Evolutionary conservation across 2,888 invertebrate species (phyloP).

Genomic region (Trimorus sp.): DNA sequence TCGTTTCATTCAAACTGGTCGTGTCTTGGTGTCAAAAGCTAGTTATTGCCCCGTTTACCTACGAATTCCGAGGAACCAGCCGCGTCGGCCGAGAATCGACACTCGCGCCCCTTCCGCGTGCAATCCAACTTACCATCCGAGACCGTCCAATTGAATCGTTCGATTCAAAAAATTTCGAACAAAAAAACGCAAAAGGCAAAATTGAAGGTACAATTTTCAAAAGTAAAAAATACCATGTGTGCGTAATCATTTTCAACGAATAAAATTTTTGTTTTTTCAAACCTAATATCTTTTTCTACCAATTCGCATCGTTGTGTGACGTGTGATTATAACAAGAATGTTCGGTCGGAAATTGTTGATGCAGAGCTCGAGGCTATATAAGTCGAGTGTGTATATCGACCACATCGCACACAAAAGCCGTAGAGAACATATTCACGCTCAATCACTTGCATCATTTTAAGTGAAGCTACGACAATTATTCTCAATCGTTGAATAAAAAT

Average conservation of each 20-base stretch:
- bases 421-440: constrained; percentile 60
- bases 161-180: background rate
- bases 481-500: constrained; percentile 57
- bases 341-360: constrained; percentile 59
- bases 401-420: constrained; percentile 47
- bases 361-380: constrained; percentile 51
- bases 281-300: constrained; percentile 8
- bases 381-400: constrained; percentile 52
- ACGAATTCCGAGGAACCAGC: constrained; percentile 16
- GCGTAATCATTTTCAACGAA: no score
- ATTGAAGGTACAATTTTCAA: background rate
- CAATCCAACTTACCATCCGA: constrained; percentile 53
- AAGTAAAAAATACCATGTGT: background rate
- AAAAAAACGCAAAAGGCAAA: background rate
- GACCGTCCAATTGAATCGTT: background rate
- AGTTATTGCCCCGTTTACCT: constrained; percentile 23
- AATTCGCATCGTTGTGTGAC: constrained; percentile 37
- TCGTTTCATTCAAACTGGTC: constrained; percentile 1
- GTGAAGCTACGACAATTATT: constrained; percentile 51
- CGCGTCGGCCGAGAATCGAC: constrained; percentile 22
- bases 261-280: no score
- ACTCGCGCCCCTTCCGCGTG: background rate
- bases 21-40: constrained; percentile 14
- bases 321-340: constrained; percentile 55
- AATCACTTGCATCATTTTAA: constrained; percentile 58